Conservation (phyloP, 2,113 vertebrate genomes). For the Propithecus coquereli region DNA sequence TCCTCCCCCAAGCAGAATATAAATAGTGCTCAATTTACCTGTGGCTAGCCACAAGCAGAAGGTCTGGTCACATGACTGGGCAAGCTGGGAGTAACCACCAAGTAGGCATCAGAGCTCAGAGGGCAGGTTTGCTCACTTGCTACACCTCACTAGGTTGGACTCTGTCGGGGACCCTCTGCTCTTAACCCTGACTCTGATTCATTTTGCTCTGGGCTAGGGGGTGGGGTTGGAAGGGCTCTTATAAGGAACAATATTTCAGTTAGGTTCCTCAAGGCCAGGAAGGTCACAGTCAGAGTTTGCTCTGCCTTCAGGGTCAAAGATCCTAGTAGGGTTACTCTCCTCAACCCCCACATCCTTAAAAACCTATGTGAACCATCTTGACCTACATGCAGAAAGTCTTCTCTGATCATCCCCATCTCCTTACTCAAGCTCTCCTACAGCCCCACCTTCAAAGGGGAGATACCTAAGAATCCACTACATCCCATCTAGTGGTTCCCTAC, state of each 20-base stretch:
- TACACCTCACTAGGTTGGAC: background rate
- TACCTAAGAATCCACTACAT: background rate
- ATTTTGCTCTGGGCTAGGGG: background rate
- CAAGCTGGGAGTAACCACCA: background rate
- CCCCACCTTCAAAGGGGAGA: background rate
- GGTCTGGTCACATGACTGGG: conserved; percentile 31
- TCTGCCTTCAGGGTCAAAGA: conserved; percentile 9
- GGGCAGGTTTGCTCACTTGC: background rate
- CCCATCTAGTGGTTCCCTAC: background rate
- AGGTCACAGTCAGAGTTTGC: background rate
- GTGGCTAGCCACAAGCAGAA: conserved; percentile 54
- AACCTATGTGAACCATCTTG: background rate
- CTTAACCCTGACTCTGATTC: background rate
- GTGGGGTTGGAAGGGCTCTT: background rate
- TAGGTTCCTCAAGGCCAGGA: background rate
- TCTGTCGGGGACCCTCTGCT: conserved; percentile 4
- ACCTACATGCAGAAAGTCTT: background rate
- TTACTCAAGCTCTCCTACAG: background rate
- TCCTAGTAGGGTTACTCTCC: background rate
- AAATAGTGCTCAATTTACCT: conserved; percentile 63
- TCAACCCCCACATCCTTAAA: background rate
- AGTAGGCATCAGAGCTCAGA: background rate
- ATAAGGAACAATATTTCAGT: background rate
- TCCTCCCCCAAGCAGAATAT: background rate
- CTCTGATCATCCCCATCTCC: background rate